Evolutionary conservation across 1,140 invertebrate genomes (phyloP), one percentile per base, ranked within the genome.

Genomic region (Procambarus virginalis): DNA sequence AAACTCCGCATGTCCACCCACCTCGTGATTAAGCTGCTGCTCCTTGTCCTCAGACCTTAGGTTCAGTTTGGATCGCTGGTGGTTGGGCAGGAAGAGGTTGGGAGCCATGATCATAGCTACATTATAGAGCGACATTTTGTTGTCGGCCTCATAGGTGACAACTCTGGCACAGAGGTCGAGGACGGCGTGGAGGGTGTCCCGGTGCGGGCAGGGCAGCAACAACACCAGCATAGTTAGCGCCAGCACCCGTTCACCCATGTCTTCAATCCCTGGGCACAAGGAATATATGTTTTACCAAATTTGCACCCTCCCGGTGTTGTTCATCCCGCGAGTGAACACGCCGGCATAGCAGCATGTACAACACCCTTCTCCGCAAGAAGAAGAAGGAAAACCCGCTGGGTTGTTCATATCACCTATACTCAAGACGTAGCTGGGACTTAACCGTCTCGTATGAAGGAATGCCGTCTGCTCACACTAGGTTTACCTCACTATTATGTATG

Each of bases 51-150:
- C 91, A 12, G 70, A 81, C 46, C 84, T 45, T 49, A 86, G 92
- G 75, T 92, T 55, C 12, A 86, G 80, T 49, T 85, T 88, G 17
- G 88, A 84, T 45, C 90, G 87, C 20, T 91, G 92, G 34, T 92
- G 84, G 12, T 93, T 93, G 3, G 97, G 97, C 77, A 97, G 96
- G 93, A 98, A 98, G 58, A 99, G 95, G 78, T 98, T 97, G 58
- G 97, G 97, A 14, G 97, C 97, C 85, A 98, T 96, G 91, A 99
- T 98, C 96, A 98, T 98, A 10, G 97, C 96, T 10, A 98, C 97
- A 94, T 98, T 99, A 93, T 97, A 97, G 78, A 97, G 95, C 79
- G 96, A 96, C 97, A 98, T 99, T 94, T 97, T 97, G 94, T 98
- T 99, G 83, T 94, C 94, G 90, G 95, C 94, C 92, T 96, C 95